A percentile compares a stretch with the other conserved stretches of the same genome.
Evolutionary conservation across 2,888 invertebrate species (phyloP).

Genomic region (Orthonevra nobilis): DNA sequence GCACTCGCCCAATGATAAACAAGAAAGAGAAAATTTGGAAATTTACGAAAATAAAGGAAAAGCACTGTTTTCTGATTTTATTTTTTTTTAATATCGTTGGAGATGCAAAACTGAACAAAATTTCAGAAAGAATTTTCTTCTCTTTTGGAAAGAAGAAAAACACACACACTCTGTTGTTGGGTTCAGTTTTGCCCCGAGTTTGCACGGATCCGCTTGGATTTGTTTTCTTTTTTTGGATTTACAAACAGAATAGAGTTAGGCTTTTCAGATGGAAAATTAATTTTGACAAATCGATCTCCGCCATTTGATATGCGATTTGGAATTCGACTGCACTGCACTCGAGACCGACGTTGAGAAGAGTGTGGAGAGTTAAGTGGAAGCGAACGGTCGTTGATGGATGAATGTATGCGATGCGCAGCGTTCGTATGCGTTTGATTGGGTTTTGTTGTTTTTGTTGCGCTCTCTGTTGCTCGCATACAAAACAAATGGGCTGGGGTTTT

Average conservation of each 20-base stretch:
- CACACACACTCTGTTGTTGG: neutral
- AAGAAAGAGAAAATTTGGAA: neutral
- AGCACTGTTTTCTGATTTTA: too few relatives aligned
- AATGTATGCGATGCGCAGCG: slow-evolving; percentile 34
- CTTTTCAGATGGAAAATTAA: slow-evolving; percentile 26
- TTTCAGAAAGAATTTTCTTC: slow-evolving; percentile 26
- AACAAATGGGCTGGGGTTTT: neutral
- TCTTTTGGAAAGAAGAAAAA: slow-evolving; percentile 5
- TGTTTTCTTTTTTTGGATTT: slow-evolving; percentile 11
- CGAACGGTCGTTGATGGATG: slow-evolving; percentile 57
- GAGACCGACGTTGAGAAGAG: slow-evolving; percentile 58
- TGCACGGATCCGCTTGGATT: neutral
- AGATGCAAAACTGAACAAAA: slow-evolving; percentile 13
- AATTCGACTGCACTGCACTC: slow-evolving; percentile 62
- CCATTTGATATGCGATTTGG: slow-evolving; percentile 58
- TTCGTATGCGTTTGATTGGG: slow-evolving; percentile 33
- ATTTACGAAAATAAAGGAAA: neutral
- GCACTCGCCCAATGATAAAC: slow-evolving; percentile 9
- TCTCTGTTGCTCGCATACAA: slow-evolving; percentile 35
- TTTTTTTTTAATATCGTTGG: neutral
- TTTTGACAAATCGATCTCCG: slow-evolving; percentile 61
- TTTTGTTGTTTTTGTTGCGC: slow-evolving; percentile 65
- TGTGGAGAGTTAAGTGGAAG: slow-evolving; percentile 63
- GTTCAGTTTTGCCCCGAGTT: slow-evolving; percentile 1
- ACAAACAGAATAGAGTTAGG: slow-evolving; percentile 10